Conservation (phyloP, 2,113 vertebrate genomes). For the Otus sunia region DNA sequence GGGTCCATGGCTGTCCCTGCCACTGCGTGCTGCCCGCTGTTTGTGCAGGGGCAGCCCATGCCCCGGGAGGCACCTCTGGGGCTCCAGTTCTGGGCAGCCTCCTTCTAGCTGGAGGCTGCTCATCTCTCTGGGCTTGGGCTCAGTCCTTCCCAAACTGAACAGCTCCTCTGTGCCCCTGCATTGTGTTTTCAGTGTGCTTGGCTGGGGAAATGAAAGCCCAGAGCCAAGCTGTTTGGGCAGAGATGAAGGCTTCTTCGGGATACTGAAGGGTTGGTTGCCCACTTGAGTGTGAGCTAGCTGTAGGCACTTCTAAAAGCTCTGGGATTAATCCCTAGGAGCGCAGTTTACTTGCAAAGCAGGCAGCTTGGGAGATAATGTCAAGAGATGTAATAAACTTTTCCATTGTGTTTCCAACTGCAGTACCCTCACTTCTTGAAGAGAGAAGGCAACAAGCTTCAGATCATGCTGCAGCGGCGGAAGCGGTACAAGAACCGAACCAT, state of each 20-base stretch:
- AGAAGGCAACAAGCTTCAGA: constrained; percentile 94
- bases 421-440: constrained; percentile 96
- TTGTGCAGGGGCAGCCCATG: neutral
- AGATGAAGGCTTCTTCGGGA: neutral
- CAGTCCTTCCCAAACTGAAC: neutral
- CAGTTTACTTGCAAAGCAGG: neutral
- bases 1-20: neutral
- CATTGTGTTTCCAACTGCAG: constrained; percentile 60
- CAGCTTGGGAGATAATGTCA: neutral
- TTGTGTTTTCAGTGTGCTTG: neutral
- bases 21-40: neutral
- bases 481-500: constrained; percentile 94
- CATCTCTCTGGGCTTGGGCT: neutral
- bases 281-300: neutral
- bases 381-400: neutral
- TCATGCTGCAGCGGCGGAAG: constrained; percentile 92
- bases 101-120: neutral
- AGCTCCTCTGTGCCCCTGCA: neutral
- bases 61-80: fast-evolving
- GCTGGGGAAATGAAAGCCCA: neutral
- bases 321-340: neutral
- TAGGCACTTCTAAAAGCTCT: neutral
- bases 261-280: neutral
- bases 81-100: neutral
- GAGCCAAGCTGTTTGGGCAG: neutral